These are phyloP conservation scores for Drosophila ogumai DNA, from an alignment of 1,140 invertebrate genomes.

Conservation along the genomic window DNA sequence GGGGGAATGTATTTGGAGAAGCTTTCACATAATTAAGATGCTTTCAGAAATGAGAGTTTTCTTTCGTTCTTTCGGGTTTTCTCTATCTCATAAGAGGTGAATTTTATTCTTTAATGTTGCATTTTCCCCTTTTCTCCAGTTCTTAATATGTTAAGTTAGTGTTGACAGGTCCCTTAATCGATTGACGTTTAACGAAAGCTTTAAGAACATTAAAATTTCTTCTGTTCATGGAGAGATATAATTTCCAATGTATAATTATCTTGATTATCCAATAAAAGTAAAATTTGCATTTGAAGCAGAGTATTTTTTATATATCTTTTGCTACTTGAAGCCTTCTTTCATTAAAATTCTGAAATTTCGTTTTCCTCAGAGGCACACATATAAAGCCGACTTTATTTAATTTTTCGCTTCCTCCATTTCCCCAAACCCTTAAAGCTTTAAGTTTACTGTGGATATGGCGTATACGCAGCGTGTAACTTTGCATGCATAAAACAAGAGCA, in stretches of 20 bases:
- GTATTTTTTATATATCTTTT: no score
- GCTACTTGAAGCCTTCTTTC: not conserved
- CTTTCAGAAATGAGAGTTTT: not conserved
- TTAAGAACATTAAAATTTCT: not conserved
- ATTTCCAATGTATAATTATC: not conserved
- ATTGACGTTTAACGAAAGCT: not conserved
- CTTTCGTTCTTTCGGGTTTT: not conserved
- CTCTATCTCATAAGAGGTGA: not conserved
- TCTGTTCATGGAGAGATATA: not conserved
- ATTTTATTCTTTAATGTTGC: not conserved
- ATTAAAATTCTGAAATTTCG: not conserved
- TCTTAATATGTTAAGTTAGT: slow-evolving; percentile 23
- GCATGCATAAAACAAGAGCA: slow-evolving; percentile 69
- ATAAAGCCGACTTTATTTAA: slow-evolving; percentile 4
- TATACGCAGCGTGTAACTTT: slow-evolving; percentile 73
- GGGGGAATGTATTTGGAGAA: slow-evolving; percentile 13
- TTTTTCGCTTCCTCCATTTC: slow-evolving; percentile 6
- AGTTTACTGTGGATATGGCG: slow-evolving; percentile 48
- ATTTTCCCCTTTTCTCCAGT: not conserved
- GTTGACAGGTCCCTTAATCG: not conserved
- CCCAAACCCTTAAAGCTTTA: slow-evolving; percentile 35
- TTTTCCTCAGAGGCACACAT: not conserved
- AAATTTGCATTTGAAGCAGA: not conserved
- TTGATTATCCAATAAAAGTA: not conserved
- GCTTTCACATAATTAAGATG: slow-evolving; percentile 20